Conservation (phyloP, 2,888 invertebrate species). For the Agrochola macilenta region DNA sequence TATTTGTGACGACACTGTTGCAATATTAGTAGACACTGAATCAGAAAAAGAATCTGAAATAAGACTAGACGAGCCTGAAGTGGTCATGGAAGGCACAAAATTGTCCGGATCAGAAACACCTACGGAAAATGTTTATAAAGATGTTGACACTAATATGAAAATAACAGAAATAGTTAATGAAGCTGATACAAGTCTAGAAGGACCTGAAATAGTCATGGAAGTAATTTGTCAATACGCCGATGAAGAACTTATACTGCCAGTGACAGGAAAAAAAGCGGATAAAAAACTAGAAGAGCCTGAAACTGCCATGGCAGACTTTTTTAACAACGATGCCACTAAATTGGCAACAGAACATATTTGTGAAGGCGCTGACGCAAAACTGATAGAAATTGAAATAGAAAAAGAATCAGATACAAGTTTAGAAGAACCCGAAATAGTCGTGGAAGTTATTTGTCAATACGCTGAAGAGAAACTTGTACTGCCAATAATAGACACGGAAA, state of each 20-base stretch:
- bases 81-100: not conserved
- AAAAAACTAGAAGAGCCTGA: not conserved
- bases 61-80: not conserved
- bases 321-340: slow-evolving; percentile 1
- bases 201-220: slow-evolving; percentile 45
- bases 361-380: not conserved
- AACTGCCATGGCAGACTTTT: not conserved
- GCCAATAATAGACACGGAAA: not conserved
- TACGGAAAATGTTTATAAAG: not conserved
- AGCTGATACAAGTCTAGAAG: slow-evolving; percentile 1
- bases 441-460: slow-evolving; percentile 44
- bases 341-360: not conserved
- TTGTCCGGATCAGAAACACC: not conserved
- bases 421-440: slow-evolving; percentile 34
- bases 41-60: not conserved
- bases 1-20: not conserved
- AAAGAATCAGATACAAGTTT: slow-evolving; percentile 7
- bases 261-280: not conserved
- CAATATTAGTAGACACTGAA: not conserved
- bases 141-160: not conserved
- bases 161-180: not conserved
- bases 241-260: slow-evolving; percentile 28
- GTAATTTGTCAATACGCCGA: slow-evolving; percentile 35
- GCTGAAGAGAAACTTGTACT: slow-evolving; percentile 27
- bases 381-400: slow-evolving; percentile 4